Conservation (phyloP, 2,797 vertebrate genomes). For the Labroides dimidiatus region DNA sequence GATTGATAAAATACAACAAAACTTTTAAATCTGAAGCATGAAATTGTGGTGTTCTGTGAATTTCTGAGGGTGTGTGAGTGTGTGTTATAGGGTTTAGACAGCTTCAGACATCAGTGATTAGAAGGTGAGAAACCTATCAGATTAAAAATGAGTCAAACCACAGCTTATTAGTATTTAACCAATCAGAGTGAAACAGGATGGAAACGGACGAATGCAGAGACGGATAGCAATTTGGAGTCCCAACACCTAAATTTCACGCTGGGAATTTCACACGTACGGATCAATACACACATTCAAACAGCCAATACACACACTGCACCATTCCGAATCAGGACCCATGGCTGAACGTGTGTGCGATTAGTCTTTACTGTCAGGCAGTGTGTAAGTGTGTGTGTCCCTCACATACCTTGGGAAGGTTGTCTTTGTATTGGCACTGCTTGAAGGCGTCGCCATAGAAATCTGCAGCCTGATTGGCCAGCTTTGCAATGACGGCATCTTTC, state of each 20-base stretch:
- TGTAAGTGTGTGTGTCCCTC: conserved; percentile 1
- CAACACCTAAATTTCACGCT: conserved; percentile 36
- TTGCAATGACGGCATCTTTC: conserved; percentile 98
- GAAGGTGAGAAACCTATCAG: conserved; percentile 41
- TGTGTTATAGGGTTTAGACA: conserved; percentile 23
- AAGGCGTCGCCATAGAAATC: conserved; percentile 98
- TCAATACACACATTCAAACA: conserved; percentile 43
- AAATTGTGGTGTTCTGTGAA: neutral
- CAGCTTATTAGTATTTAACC: conserved; percentile 45
- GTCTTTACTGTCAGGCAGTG: conserved; percentile 7
- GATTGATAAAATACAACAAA: no score
- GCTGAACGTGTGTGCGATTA: conserved; percentile 8
- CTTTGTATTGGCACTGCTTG: conserved; percentile 99
- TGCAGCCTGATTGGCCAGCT: conserved; percentile 96
- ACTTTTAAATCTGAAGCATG: neutral
- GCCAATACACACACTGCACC: conserved; percentile 26
- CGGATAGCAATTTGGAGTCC: conserved; percentile 46
- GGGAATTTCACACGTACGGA: conserved; percentile 37
- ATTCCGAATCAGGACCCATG: conserved; percentile 21
- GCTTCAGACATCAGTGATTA: conserved; percentile 33
- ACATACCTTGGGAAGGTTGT: conserved; percentile 97
- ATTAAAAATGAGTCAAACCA: conserved; percentile 42
- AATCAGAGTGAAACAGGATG: conserved; percentile 60
- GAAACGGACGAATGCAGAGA: conserved; percentile 66
- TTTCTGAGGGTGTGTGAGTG: neutral